A percentile compares a stretch with the other conserved stretches of the same genome.
Evolutionary conservation across 2,797 vertebrate genomes (phyloP).

Genomic region (Phrynocephalus vlangalii): DNA sequence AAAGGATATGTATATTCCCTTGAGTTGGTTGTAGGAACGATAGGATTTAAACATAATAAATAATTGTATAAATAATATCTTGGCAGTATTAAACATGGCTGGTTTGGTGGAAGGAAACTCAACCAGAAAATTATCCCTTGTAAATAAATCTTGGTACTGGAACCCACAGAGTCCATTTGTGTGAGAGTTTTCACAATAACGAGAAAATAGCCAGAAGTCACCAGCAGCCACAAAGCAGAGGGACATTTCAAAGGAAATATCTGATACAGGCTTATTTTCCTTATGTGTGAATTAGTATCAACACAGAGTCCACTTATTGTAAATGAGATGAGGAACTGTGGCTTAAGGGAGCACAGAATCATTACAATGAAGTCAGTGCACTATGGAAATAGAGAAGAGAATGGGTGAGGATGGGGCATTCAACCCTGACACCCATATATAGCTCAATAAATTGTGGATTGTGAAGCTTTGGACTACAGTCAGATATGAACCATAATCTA

Average conservation of each 20-base stretch:
- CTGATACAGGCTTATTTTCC: background rate
- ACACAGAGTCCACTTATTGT: background rate
- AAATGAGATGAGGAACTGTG: background rate
- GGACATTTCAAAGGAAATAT: background rate
- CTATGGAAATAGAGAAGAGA: background rate
- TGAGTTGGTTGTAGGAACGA: background rate
- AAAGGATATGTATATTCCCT: background rate
- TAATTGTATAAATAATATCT: background rate
- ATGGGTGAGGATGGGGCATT: too few species aligned
- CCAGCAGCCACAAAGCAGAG: too few species aligned
- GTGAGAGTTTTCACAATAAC: too few species aligned
- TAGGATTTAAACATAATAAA: background rate
- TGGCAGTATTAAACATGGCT: background rate
- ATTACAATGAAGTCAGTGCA: background rate
- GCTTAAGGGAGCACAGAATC: background rate
- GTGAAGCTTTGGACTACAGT: background rate
- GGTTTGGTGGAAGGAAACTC: background rate
- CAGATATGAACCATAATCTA: background rate
- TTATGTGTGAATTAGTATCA: background rate
- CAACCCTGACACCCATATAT: background rate
- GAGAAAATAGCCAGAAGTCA: background rate
- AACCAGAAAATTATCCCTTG: background rate
- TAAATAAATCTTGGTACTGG: background rate
- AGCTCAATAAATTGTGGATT: background rate
- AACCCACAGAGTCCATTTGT: background rate